Conservation (phyloP, 2,113 vertebrate species). For the Sceloporus undulatus region DNA sequence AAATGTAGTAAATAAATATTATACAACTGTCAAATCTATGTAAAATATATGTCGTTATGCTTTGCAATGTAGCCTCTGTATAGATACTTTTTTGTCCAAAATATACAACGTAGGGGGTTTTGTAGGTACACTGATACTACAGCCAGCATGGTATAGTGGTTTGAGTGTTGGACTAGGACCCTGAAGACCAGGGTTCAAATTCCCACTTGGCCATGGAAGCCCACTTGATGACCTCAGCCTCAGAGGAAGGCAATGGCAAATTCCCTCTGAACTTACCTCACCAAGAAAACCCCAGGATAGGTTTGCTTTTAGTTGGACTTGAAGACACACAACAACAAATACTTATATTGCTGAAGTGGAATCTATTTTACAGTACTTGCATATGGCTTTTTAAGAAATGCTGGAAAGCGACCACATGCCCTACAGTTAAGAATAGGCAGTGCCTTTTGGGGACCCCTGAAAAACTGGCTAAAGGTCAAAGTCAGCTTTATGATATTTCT, state of each 20-base stretch:
- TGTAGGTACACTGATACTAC: not conserved
- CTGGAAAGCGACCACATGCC: not conserved
- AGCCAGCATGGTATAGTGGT: not conserved
- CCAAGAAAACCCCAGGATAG: too few species aligned
- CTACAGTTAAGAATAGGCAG: not conserved
- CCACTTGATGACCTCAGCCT: too few species aligned
- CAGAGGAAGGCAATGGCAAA: too few species aligned
- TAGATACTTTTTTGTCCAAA: not conserved
- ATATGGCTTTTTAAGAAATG: too few species aligned
- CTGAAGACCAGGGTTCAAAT: too few species aligned
- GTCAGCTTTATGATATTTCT: not conserved
- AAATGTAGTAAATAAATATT: too few species aligned
- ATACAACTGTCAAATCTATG: not conserved
- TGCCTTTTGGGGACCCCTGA: not conserved
- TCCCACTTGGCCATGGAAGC: too few species aligned
- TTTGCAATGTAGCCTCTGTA: not conserved
- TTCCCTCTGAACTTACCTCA: too few species aligned
- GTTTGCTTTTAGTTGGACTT: not conserved
- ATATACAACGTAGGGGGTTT: not conserved
- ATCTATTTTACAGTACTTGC: too few species aligned
- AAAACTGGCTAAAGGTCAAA: not conserved
- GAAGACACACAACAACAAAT: too few species aligned
- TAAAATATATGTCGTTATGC: not conserved
- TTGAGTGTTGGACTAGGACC: not conserved
- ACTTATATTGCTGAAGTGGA: too few species aligned